Evolutionary conservation across 1,140 invertebrate genomes (phyloP).

Genomic region (Anastrepha ludens): DNA sequence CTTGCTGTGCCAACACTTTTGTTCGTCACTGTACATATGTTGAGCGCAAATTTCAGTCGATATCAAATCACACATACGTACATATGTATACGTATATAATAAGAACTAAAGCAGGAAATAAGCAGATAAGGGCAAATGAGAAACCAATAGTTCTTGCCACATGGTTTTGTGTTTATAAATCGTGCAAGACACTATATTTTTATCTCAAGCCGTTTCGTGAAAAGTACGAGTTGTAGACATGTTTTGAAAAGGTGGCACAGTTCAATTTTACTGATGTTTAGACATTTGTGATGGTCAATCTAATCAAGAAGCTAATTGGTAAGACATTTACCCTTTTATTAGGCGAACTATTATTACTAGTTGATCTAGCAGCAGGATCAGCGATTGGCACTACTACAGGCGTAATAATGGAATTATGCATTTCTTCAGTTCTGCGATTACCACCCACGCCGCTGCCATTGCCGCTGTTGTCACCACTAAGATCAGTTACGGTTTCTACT

Average conservation of each 20-base stretch:
- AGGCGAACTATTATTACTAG: slow-evolving; percentile 39
- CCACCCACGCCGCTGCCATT: neutral
- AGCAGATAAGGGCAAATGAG: slow-evolving; percentile 23
- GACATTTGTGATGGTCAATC: neutral
- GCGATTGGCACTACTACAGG: slow-evolving; percentile 1
- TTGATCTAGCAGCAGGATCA: neutral
- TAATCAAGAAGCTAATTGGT: slow-evolving; percentile 43
- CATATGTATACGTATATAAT: too few relatives aligned
- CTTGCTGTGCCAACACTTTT: too few relatives aligned
- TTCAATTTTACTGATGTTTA: neutral
- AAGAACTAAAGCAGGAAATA: neutral
- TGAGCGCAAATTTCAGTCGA: too few relatives aligned
- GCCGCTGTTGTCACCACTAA: neutral
- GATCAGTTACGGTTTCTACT: neutral
- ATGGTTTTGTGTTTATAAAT: neutral
- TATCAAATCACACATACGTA: too few relatives aligned
- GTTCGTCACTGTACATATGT: too few relatives aligned
- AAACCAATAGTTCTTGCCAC: slow-evolving; percentile 37
- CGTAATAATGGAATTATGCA: neutral
- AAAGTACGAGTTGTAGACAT: neutral
- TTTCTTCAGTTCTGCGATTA: neutral
- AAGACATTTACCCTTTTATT: slow-evolving; percentile 38
- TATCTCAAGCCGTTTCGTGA: neutral
- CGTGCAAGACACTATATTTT: neutral
- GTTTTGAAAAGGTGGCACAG: neutral